Evolutionary conservation across 2,797 vertebrate species (phyloP).

Genomic region (Xenentodon cancila): DNA sequence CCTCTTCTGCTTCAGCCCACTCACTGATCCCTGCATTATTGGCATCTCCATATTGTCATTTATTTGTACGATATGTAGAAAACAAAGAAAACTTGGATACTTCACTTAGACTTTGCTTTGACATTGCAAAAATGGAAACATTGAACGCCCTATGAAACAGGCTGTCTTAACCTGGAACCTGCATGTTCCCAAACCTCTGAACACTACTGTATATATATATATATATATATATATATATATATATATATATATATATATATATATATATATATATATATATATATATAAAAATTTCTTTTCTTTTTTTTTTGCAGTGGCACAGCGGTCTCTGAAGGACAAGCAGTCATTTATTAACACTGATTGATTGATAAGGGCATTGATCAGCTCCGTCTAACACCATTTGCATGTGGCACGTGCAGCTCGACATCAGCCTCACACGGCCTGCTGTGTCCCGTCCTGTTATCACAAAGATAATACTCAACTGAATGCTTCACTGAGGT

Average conservation of each 20-base stretch:
- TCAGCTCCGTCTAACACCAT: slow-evolving; percentile 31
- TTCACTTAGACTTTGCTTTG: too few relatives aligned
- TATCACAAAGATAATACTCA: slow-evolving; percentile 23
- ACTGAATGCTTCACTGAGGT: slow-evolving; percentile 1
- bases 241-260: too few relatives aligned
- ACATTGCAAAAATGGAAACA: too few relatives aligned
- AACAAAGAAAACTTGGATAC: too few relatives aligned
- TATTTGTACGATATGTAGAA: not conserved
- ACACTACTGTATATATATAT: too few relatives aligned
- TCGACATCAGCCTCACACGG: slow-evolving; percentile 26
- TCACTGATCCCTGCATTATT: slow-evolving; percentile 43
- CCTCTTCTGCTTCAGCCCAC: slow-evolving; percentile 56
- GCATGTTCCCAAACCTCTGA: too few relatives aligned
- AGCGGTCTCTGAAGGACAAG: slow-evolving; percentile 49
- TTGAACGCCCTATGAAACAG: too few relatives aligned
- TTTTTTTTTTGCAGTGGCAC: slow-evolving; percentile 2
- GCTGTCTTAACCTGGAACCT: too few relatives aligned
- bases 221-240: too few relatives aligned
- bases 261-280: too few relatives aligned
- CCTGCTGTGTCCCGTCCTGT: not conserved
- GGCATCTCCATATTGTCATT: slow-evolving; percentile 4
- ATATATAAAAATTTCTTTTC: too few relatives aligned
- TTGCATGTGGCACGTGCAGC: slow-evolving; percentile 32
- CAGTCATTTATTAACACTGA: slow-evolving; percentile 49
- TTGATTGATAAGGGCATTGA: slow-evolving; percentile 53